These are phyloP conservation scores for Motacilla tschutschensis DNA, from an alignment of 2,113 vertebrate genomes.

Conservation along the genomic window DNA sequence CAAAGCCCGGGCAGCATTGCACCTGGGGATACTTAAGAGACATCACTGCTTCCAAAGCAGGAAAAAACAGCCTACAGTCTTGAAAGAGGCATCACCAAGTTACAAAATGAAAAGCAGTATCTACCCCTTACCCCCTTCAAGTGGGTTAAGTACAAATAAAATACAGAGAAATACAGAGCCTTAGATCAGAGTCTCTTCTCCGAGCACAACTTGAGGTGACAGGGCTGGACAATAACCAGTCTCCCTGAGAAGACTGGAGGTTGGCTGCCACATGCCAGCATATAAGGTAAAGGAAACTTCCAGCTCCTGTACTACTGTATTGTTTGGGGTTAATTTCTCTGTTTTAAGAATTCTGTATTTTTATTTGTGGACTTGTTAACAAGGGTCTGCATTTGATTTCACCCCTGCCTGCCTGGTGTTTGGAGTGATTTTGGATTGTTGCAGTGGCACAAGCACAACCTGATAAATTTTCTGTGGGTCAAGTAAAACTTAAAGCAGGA, in stretches of 20 bases:
- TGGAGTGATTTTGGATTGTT: not conserved
- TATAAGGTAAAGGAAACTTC: not conserved
- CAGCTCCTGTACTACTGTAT: not conserved
- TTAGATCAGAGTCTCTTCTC: not conserved
- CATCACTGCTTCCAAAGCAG: not conserved
- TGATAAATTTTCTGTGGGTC: not conserved
- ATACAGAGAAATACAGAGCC: not conserved
- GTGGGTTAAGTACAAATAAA: not conserved
- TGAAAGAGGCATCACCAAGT: not conserved
- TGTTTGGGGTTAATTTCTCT: fast-evolving
- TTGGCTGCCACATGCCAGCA: not conserved
- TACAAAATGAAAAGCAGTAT: not conserved
- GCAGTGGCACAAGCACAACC: not conserved
- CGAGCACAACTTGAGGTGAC: not conserved
- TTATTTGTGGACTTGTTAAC: not conserved
- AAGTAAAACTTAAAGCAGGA: not conserved
- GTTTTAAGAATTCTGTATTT: not conserved
- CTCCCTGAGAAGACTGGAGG: not conserved
- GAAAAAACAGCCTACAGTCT: not conserved
- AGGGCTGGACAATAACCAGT: not conserved
- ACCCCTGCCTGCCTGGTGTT: not conserved
- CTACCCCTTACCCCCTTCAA: not conserved
- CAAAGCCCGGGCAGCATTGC: not conserved
- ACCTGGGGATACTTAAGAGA: not conserved
- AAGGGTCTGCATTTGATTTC: not conserved